Base-by-base conservation (phyloP, 2,888 invertebrate species). In the Limnephilus marmoratus region DNA sequence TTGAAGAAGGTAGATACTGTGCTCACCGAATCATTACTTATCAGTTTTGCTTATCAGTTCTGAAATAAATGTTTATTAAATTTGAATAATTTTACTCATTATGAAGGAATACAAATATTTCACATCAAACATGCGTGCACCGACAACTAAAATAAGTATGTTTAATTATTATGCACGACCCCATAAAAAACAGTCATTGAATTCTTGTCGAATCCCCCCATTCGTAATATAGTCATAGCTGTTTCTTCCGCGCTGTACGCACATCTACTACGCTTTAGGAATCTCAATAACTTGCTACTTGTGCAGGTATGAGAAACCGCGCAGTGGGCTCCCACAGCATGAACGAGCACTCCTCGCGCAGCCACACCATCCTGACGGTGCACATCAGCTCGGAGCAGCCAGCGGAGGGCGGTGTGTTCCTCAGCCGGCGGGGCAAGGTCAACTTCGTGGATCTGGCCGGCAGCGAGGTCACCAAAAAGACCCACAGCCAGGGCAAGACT, bases 391-490 rank as follows among this genome's bases (percentile, higher is more conserved):
- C 98, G 0, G 99, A 99, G 94, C 97, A 98, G 94, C 98, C 98
- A 94, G 97, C 98, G 49, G 97, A 97, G 94, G 97, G 97, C 93
- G 98, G 98, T 85, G 98, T 98, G 85, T 98, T 98, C 94, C 97
- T 99, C 94, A 98, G 98, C 80, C 98, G 98, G 94, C 98, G 98
- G 94, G 99, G 99, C 45, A 99, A 99, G 96, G 97, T 99, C 91
- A 99, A 99, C 96, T 99, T 99, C 95, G 99, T 99, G 12, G 99
- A 99, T 95, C 96, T 99, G 93, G 99, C 99, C 0, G 99, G 99
- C n/a, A 99, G 99, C 94, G 99, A 99, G 96, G 98, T 99, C 97
- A 99, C 99, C 7, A 99, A 99, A 95, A 98, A 98, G 95, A 99
- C 98, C 0, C 97, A 97, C 94, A 98, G 98, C 95, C 98, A 97